Percentiles rank a stretch among this genome's conserved stretches.
phyloP scores from a whole-genome alignment of 1,140 invertebrate species.

The Philotrypesis tridentata region DNA sequence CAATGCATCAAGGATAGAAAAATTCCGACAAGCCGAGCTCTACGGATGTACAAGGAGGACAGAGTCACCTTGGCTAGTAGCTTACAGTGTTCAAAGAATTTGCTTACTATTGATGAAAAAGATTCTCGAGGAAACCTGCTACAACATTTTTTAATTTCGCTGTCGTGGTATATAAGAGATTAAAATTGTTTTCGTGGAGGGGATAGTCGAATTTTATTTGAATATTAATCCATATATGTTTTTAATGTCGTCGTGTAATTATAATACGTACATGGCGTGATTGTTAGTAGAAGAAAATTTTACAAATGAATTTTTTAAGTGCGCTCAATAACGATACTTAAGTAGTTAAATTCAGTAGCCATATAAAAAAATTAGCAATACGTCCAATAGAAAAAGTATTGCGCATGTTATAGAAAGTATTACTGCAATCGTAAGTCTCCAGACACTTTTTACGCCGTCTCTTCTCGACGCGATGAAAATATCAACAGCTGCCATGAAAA shows the following conservation, averaged over 20 bases:
- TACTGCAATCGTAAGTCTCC: slow-evolving; percentile 46
- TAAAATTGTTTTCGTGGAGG: too few species aligned
- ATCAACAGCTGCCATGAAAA: slow-evolving; percentile 49
- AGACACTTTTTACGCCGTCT: slow-evolving; percentile 27
- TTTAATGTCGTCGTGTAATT: too few species aligned
- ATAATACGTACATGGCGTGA: too few species aligned
- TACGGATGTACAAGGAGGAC: slow-evolving; percentile 27
- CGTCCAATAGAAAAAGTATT: slow-evolving; percentile 57
- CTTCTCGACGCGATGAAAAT: slow-evolving; percentile 50
- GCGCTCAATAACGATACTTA: too few species aligned
- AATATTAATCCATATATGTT: too few species aligned
- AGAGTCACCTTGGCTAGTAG: slow-evolving; percentile 3
- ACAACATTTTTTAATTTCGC: too few species aligned
- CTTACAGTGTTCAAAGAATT: slow-evolving; percentile 3
- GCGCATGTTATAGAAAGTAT: slow-evolving; percentile 46
- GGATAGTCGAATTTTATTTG: too few species aligned
- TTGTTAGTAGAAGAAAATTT: too few species aligned
- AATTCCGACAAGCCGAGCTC: not conserved
- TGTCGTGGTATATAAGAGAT: too few species aligned
- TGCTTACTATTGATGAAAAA: not conserved
- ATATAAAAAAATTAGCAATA: slow-evolving; percentile 59
- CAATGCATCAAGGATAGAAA: slow-evolving; percentile 32
- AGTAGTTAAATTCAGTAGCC: slow-evolving; percentile 51
- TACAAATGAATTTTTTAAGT: too few species aligned
- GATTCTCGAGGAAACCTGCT: slow-evolving; percentile 1